phyloP scores from a whole-genome alignment of 2,888 invertebrate genomes.

The Yponomeuta evonymella region DNA sequence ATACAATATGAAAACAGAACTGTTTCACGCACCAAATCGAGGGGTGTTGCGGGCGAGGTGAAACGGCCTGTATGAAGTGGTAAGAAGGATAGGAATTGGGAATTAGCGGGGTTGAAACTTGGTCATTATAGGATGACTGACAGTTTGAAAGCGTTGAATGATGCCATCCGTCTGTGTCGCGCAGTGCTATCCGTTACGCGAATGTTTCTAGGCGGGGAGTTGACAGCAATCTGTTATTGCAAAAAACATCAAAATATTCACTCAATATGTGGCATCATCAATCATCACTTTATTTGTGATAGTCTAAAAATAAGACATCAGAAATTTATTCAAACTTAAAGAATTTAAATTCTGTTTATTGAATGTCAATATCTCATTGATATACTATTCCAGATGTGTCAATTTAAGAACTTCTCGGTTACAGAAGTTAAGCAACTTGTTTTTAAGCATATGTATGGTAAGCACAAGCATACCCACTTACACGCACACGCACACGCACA shows the following conservation, averaged over 20 bases:
- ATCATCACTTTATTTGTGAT: neutral
- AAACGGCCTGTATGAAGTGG: slow-evolving; percentile 14
- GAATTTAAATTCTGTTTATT: neutral
- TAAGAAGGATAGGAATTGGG: slow-evolving; percentile 6
- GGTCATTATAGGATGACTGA: slow-evolving; percentile 45
- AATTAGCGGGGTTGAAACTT: slow-evolving; percentile 29
- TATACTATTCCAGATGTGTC: too few species aligned
- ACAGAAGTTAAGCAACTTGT: too few species aligned
- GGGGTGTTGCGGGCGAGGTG: slow-evolving; percentile 18
- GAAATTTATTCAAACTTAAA: too few species aligned
- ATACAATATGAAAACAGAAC: slow-evolving; percentile 26
- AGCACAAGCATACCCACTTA: too few species aligned
- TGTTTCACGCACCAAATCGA: slow-evolving; percentile 39
- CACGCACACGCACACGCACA: too few species aligned
- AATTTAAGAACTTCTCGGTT: too few species aligned
- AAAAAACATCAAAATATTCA: neutral
- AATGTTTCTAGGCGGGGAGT: neutral
- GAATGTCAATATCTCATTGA: neutral
- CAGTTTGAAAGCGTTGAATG: slow-evolving; percentile 46
- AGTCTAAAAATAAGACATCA: neutral
- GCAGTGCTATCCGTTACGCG: slow-evolving; percentile 1
- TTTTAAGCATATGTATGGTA: too few species aligned
- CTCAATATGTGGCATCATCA: neutral
- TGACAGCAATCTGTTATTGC: neutral
- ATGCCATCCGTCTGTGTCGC: slow-evolving; percentile 47